Evolutionary conservation across 2,888 invertebrate genomes (phyloP).

Genomic region (Parochlus steinenii): DNA sequence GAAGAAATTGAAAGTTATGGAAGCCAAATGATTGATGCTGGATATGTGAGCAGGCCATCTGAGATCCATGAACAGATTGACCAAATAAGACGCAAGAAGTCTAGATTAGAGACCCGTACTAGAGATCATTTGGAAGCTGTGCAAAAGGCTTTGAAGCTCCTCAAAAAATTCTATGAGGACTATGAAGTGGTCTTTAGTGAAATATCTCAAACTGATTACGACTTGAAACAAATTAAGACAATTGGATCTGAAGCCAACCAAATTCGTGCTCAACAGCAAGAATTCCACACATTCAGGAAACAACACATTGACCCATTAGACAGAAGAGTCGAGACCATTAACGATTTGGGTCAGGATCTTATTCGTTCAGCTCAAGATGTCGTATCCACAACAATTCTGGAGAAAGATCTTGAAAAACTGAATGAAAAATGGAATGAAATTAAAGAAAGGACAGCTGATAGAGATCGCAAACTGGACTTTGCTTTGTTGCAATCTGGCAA

Average conservation of each 20-base stretch:
- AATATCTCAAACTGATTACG: constrained; percentile 57
- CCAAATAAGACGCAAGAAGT: constrained; percentile 59
- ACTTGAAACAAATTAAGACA: constrained; percentile 62
- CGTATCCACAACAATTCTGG: constrained; percentile 66
- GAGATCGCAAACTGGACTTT: constrained; percentile 79
- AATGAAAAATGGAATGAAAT: constrained; percentile 86
- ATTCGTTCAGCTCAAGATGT: constrained; percentile 79
- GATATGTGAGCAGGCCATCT: constrained; percentile 67
- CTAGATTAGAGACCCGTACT: constrained; percentile 62
- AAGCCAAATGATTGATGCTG: constrained; percentile 63
- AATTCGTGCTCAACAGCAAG: constrained; percentile 79
- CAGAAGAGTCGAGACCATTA: constrained; percentile 67
- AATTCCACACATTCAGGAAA: constrained; percentile 64
- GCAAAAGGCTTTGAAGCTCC: constrained; percentile 55
- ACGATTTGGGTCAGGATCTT: constrained; percentile 68
- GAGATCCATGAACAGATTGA: constrained; percentile 67
- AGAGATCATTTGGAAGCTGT: constrained; percentile 63
- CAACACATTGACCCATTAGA: constrained; percentile 68
- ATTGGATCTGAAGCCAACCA: constrained; percentile 84
- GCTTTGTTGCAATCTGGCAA: constrained; percentile 90
- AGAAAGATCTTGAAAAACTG: constrained; percentile 80
- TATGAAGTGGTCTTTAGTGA: constrained; percentile 60
- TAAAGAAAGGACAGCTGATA: constrained; percentile 80
- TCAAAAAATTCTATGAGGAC: constrained; percentile 71
- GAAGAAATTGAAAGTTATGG: constrained; percentile 53